A percentile compares a stretch with the other conserved stretches of the same genome.
phyloP scores from a whole-genome alignment of 2,888 invertebrate genomes.

The Sussaba pulchella region DNA sequence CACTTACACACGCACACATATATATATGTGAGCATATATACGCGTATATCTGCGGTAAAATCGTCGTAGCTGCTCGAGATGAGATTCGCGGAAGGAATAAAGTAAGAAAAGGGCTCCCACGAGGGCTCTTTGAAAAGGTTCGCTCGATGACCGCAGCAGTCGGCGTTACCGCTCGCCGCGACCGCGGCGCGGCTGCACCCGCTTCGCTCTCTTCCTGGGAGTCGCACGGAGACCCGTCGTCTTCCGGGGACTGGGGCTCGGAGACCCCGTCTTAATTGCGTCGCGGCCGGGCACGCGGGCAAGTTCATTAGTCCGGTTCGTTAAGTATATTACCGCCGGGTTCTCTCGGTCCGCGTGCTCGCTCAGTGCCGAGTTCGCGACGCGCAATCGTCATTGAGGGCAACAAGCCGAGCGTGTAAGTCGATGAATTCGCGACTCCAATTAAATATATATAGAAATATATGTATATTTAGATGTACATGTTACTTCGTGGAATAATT shows the following conservation, averaged over 20 bases:
- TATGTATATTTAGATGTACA: not conserved
- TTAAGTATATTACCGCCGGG: conserved; percentile 60
- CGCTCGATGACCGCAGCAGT: conserved; percentile 59
- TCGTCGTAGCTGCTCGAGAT: conserved; percentile 36
- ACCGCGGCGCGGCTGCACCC: conserved; percentile 19
- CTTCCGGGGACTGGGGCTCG: no score
- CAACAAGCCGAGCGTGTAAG: conserved; percentile 11
- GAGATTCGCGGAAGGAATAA: conserved; percentile 60
- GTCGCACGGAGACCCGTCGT: conserved; percentile 20
- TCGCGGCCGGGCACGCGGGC: conserved; percentile 63
- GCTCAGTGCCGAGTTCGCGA: conserved; percentile 13
- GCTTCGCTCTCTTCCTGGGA: conserved; percentile 21
- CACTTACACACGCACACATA: conserved; percentile 3
- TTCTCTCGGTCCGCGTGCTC: conserved; percentile 11
- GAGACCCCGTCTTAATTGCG: conserved; percentile 64
- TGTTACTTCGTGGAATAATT: no score
- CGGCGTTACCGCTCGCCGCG: conserved; percentile 5
- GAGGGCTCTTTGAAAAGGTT: conserved; percentile 48
- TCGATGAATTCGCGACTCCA: conserved; percentile 10
- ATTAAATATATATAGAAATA: conserved; percentile 1
- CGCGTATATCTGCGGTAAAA: not conserved
- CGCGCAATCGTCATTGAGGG: conserved; percentile 21
- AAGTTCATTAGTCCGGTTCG: conserved; percentile 68
- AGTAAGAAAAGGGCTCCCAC: conserved; percentile 48
- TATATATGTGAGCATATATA: not conserved